A percentile compares a stretch with the other conserved stretches of the same genome.
phyloP scores from a whole-genome alignment of 2,888 invertebrate species.

The Rotaria socialis region DNA sequence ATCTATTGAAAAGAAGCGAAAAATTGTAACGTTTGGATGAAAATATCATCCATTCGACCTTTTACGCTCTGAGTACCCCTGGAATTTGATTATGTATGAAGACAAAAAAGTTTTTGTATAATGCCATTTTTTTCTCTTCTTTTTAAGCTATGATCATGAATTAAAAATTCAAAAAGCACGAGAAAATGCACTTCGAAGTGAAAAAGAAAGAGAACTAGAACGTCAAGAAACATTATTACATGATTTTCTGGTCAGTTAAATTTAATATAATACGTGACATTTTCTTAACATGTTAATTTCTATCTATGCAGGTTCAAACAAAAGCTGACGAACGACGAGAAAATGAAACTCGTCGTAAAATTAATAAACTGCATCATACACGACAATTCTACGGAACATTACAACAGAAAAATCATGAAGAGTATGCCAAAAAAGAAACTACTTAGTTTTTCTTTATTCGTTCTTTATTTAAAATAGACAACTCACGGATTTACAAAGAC shows the following conservation, averaged over 20 bases:
- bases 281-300: not conserved
- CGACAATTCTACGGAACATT: conserved; percentile 13
- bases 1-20: no score
- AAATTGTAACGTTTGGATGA: no score
- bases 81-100: no score
- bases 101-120: no score
- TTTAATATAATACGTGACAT: not conserved
- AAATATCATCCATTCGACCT: no score
- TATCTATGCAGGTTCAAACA: not conserved
- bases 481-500: not conserved
- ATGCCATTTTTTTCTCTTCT: not conserved
- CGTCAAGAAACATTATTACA: not conserved
- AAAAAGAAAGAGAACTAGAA: not conserved
- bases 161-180: conserved; percentile 12
- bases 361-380: not conserved
- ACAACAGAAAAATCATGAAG: not conserved
- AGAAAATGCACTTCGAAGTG: not conserved
- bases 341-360: not conserved
- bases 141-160: conserved; percentile 30
- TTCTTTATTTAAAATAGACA: not conserved
- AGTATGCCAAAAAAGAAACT: not conserved
- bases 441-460: no score
- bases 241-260: not conserved
- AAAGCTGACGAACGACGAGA: conserved; percentile 22
- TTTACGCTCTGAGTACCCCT: no score